Conservation (phyloP, 2,113 vertebrate species). For the Nesospiza acunhae region DNA sequence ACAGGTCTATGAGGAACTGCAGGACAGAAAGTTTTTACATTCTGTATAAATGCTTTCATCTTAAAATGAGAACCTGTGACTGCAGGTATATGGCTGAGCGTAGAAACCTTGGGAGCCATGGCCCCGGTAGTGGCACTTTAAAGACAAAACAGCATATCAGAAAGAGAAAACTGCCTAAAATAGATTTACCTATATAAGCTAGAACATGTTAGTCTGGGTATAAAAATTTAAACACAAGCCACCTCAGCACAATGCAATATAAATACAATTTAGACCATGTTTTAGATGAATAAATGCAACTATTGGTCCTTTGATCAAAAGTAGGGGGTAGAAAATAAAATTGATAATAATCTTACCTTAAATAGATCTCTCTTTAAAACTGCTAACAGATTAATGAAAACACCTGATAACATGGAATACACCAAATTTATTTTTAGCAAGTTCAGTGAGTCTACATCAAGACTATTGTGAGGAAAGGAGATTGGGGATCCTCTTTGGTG, state of each 20-base stretch:
- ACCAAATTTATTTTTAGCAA: not conserved
- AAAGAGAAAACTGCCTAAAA: constrained; percentile 10
- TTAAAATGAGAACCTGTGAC: not conserved
- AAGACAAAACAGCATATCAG: constrained; percentile 10
- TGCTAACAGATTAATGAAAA: not conserved
- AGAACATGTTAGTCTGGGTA: not conserved
- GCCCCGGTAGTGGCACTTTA: not conserved
- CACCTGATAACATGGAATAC: not conserved
- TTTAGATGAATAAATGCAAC: not conserved
- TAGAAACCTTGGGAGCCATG: not conserved
- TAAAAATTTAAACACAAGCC: not conserved
- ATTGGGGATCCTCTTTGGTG: not conserved
- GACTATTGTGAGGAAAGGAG: not conserved
- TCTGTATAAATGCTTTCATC: not conserved
- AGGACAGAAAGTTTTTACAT: not conserved
- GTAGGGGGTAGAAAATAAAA: not conserved
- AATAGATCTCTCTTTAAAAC: not conserved
- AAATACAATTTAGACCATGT: not conserved
- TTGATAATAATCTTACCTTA: not conserved
- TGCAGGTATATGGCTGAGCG: not conserved
- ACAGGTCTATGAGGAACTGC: not conserved
- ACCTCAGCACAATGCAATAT: not conserved
- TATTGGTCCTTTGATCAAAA: not conserved
- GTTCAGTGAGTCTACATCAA: not conserved
- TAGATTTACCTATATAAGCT: not conserved